phyloP scores from a whole-genome alignment of 2,113 vertebrate species.

The Bothrops jararaca region DNA sequence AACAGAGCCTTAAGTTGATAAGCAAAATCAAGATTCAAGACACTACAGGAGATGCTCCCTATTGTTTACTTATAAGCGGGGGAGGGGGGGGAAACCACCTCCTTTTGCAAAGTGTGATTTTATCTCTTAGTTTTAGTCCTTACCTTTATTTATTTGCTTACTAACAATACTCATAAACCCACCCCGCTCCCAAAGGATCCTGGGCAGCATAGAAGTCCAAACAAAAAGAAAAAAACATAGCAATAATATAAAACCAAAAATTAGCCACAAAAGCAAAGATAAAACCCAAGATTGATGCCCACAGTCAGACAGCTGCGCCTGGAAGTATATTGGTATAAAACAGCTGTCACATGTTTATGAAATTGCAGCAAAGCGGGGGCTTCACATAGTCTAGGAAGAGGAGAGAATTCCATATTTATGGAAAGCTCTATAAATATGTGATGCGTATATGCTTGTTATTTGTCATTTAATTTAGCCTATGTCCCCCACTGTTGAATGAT shows the following conservation, averaged over 20 bases:
- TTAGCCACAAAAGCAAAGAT: not conserved
- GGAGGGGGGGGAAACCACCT: not conserved
- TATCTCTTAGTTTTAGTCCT: not conserved
- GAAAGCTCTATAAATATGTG: not conserved
- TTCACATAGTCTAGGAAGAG: not conserved
- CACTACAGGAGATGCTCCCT: not conserved
- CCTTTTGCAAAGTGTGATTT: not conserved
- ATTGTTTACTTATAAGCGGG: not conserved
- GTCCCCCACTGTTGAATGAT: not conserved
- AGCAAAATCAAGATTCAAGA: not conserved
- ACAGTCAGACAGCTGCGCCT: not conserved
- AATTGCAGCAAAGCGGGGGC: not conserved
- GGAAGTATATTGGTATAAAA: not conserved
- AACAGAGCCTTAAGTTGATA: not conserved
- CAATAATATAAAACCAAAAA: not conserved
- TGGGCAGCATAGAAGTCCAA: not conserved
- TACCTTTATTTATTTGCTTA: not conserved
- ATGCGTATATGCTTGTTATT: not conserved
- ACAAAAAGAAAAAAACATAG: not conserved
- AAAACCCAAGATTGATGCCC: not conserved
- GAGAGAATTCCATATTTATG: not conserved
- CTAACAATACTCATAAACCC: not conserved
- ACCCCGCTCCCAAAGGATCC: not conserved
- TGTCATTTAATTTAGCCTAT: not conserved
- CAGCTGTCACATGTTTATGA: not conserved